A percentile compares a stretch with the other conserved stretches of the same genome.
phyloP scores from a whole-genome alignment of 1,140 invertebrate species.

The Zaprionus capensis region DNA sequence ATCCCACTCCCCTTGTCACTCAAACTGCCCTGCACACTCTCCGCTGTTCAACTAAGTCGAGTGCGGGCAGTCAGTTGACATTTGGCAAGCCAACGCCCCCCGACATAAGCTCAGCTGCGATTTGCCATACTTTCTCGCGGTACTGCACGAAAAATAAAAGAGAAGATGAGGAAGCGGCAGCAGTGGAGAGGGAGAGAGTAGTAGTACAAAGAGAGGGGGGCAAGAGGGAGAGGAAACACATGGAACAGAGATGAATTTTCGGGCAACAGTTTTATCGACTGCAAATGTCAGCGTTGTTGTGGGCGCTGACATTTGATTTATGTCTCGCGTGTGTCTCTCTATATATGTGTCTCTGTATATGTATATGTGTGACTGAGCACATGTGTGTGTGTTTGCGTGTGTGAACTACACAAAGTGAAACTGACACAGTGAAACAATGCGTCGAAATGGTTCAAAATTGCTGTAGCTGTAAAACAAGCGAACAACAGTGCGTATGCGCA shows the following conservation, averaged over 20 bases:
- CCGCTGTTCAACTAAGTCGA: neutral
- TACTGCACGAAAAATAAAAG: neutral
- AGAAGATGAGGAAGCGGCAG: neutral
- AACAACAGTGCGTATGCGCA: slow-evolving; percentile 51
- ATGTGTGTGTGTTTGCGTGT: neutral
- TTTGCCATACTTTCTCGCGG: slow-evolving; percentile 4
- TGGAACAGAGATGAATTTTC: neutral
- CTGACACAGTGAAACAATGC: slow-evolving; percentile 24
- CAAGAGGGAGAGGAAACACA: neutral
- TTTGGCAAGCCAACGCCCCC: slow-evolving; percentile 9
- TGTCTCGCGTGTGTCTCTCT: neutral
- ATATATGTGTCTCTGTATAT: neutral
- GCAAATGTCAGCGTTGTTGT: slow-evolving; percentile 47
- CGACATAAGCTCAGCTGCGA: neutral
- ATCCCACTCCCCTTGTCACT: neutral
- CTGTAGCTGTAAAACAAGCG: slow-evolving; percentile 5
- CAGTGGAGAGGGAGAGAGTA: neutral
- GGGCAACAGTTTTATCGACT: slow-evolving; percentile 39
- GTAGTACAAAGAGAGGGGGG: neutral
- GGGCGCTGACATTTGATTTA: slow-evolving; percentile 56
- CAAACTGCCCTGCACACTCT: neutral
- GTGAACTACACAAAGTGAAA: slow-evolving; percentile 32
- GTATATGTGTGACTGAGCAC: neutral
- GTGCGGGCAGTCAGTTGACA: neutral
- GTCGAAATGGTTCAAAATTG: slow-evolving; percentile 10